Evolutionary conservation across 2,113 vertebrate genomes (phyloP).

Genomic region (Bothrops jararaca): DNA sequence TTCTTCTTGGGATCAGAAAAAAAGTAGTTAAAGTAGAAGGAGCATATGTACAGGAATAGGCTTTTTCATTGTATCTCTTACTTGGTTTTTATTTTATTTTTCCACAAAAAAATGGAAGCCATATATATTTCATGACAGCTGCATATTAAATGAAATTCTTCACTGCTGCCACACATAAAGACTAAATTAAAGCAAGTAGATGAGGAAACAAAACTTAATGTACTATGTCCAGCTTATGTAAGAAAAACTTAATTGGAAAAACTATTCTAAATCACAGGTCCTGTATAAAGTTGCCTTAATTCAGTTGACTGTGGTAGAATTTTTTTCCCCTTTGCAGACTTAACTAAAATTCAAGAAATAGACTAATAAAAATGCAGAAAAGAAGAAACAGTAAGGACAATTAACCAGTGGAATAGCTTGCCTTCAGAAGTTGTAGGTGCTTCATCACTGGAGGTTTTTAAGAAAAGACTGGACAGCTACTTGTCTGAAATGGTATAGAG

Average conservation of each 20-base stretch:
- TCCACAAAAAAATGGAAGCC: conserved; percentile 21
- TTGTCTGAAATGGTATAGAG: too few species aligned
- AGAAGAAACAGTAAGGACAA: too few species aligned
- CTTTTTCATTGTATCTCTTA: conserved; percentile 16
- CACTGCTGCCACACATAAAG: conserved; percentile 50
- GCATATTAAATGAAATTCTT: conserved; percentile 47
- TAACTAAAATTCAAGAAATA: background rate
- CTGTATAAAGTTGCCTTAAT: background rate
- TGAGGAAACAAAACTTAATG: conserved; percentile 28
- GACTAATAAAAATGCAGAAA: background rate
- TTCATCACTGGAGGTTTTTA: too few species aligned
- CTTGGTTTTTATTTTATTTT: conserved; percentile 37
- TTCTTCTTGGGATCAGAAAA: background rate
- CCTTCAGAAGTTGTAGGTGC: too few species aligned
- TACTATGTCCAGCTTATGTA: background rate
- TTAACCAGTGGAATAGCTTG: too few species aligned
- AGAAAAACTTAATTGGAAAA: background rate
- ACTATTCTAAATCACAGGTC: background rate
- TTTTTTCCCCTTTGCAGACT: background rate
- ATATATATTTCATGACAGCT: conserved; percentile 54
- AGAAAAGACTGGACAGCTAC: too few species aligned
- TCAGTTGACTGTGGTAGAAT: background rate
- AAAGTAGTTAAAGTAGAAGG: background rate
- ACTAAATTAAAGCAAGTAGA: conserved; percentile 48
- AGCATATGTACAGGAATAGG: background rate